A percentile compares a stretch with the other conserved stretches of the same genome.
These are phyloP conservation scores for Leptocoma aspasia DNA, from an alignment of 2,113 vertebrate species.

Conservation along the genomic window DNA sequence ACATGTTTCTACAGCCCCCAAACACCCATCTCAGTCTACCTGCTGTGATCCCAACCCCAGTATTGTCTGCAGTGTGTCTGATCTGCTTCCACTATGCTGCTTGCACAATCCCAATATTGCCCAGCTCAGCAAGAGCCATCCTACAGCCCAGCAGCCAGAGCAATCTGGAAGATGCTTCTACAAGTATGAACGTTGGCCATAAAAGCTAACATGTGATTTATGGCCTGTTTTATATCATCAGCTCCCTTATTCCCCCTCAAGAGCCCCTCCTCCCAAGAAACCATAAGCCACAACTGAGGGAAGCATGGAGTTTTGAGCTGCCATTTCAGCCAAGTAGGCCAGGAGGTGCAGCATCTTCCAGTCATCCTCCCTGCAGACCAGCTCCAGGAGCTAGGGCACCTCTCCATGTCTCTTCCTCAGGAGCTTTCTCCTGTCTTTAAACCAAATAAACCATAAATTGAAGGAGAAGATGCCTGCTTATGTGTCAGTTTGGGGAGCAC, in stretches of 20 bases:
- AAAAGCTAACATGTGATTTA: not conserved
- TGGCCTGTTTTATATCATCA: not conserved
- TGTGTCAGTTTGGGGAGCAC: not conserved
- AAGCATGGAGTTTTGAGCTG: not conserved
- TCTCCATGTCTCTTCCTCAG: fast-evolving
- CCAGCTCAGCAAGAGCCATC: not conserved
- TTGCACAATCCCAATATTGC: fast-evolving
- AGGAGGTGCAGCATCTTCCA: not conserved
- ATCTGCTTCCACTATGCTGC: fast-evolving
- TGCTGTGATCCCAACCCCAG: not conserved
- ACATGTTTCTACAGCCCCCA: not conserved
- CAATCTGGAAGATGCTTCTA: not conserved
- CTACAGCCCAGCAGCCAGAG: fast-evolving
- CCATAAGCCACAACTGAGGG: not conserved
- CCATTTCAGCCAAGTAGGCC: not conserved
- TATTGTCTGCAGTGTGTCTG: not conserved
- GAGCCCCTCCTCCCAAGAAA: not conserved
- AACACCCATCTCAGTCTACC: not conserved
- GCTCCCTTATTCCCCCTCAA: fast-evolving
- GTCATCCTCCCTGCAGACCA: not conserved
- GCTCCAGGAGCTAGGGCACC: not conserved
- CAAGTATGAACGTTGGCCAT: fast-evolving
- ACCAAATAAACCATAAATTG: not conserved
- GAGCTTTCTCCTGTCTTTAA: not conserved
- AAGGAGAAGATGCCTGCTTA: not conserved